These are phyloP conservation scores for Nephrotoma flavescens DNA, from an alignment of 2,888 invertebrate genomes.

Conservation along the genomic window DNA sequence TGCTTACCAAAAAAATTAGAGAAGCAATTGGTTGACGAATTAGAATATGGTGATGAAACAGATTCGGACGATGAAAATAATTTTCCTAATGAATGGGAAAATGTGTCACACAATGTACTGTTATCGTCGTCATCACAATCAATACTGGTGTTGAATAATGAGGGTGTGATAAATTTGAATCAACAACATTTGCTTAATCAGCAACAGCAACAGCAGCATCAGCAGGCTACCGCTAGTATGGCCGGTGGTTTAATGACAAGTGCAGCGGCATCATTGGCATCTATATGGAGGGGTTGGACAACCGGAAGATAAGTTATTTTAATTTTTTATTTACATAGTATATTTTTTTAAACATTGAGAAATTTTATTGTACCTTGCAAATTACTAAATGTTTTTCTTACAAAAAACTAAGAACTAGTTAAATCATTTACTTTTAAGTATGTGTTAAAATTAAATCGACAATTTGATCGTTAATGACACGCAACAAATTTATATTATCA, in stretches of 20 bases:
- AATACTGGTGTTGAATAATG: conserved; percentile 6
- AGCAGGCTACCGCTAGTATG: conserved; percentile 35
- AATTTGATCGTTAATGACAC: too few species aligned
- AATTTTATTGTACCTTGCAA: not conserved
- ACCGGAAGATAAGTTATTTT: conserved; percentile 9
- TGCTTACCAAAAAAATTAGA: conserved; percentile 39
- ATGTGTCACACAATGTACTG: conserved; percentile 33
- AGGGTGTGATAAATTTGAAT: conserved; percentile 14
- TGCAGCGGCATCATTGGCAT: conserved; percentile 68
- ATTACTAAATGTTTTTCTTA: not conserved
- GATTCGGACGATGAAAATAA: conserved; percentile 51
- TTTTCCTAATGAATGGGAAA: conserved; percentile 67
- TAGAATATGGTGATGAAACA: conserved; percentile 46
- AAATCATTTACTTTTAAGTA: too few species aligned
- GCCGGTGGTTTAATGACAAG: conserved; percentile 65
- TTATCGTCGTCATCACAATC: not conserved
- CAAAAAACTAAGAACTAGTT: too few species aligned
- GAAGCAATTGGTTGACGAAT: conserved; percentile 43
- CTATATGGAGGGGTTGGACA: conserved; percentile 64
- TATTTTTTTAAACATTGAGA: not conserved
- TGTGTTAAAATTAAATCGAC: too few species aligned
- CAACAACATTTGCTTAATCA: not conserved
- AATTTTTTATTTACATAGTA: not conserved
- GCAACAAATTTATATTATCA: too few species aligned
- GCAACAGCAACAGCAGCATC: conserved; percentile 11